These are phyloP conservation scores for Malurus splendens DNA, from an alignment of 2,797 vertebrate genomes.

Conservation along the genomic window DNA sequence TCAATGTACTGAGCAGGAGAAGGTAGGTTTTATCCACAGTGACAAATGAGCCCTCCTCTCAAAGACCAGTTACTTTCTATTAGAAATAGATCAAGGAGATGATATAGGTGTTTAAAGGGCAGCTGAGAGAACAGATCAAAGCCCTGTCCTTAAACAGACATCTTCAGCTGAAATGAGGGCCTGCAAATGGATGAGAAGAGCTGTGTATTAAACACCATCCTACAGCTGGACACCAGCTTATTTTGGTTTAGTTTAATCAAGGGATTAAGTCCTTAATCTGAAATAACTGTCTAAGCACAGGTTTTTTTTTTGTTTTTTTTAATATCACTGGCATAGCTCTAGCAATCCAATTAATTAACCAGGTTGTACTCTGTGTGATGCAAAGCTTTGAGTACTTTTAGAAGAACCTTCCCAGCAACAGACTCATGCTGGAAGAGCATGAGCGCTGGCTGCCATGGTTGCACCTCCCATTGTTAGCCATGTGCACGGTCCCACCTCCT, in stretches of 20 bases:
- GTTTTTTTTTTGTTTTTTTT: not conserved
- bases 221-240: slow-evolving; percentile 38
- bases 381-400: not conserved
- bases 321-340: not conserved
- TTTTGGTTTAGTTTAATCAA: slow-evolving; percentile 44
- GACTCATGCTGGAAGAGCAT: rapidly evolving
- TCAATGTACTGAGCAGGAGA: not conserved
- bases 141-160: not conserved
- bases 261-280: slow-evolving; percentile 49
- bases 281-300: slow-evolving; percentile 39
- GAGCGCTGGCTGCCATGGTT: not conserved
- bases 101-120: not conserved
- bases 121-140: not conserved
- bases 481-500: not conserved
- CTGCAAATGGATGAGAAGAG: not conserved
- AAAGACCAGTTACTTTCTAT: not conserved
- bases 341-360: not conserved
- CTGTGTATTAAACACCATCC: not conserved
- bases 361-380: not conserved
- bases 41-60: not conserved
- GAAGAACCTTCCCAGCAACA: not conserved
- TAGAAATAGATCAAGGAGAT: not conserved
- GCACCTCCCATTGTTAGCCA: not conserved
- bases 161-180: not conserved
- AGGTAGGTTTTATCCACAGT: not conserved